These are phyloP conservation scores for Piezodorus guildinii DNA, from an alignment of 1,140 invertebrate genomes.

Conservation along the genomic window DNA sequence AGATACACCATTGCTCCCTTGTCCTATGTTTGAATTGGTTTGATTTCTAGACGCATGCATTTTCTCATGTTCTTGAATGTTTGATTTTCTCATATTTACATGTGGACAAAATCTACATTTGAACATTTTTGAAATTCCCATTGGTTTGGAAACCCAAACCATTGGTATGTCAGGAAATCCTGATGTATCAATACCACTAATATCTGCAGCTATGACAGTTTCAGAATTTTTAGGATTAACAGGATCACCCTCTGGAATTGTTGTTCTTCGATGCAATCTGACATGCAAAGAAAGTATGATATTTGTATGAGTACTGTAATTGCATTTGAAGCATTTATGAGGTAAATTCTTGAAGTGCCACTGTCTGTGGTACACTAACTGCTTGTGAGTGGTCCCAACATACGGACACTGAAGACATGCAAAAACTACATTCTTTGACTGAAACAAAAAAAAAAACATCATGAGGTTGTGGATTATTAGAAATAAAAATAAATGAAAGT, in stretches of 20 bases:
- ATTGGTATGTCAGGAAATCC: slow-evolving; percentile 42
- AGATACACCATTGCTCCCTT: slow-evolving; percentile 32
- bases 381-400: slow-evolving; percentile 69
- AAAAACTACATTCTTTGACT: slow-evolving; percentile 7
- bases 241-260: not conserved
- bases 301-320: slow-evolving; percentile 21
- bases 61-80: slow-evolving; percentile 74
- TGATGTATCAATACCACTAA: slow-evolving; percentile 20
- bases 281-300: slow-evolving; percentile 21
- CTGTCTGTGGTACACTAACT: slow-evolving; percentile 68
- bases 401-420: slow-evolving; percentile 60
- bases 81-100: slow-evolving; percentile 61
- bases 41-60: slow-evolving; percentile 53
- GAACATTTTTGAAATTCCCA: slow-evolving; percentile 68
- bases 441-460: slow-evolving; percentile 2
- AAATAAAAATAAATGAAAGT: no score
- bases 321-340: slow-evolving; percentile 20
- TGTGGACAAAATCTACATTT: slow-evolving; percentile 77
- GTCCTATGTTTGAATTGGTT: not conserved
- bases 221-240: slow-evolving; percentile 9
- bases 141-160: slow-evolving; percentile 57
- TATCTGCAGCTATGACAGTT: slow-evolving; percentile 9
- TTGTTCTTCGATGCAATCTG: slow-evolving; percentile 14
- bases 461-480: no score
- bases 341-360: slow-evolving; percentile 43